Evolutionary conservation across 2,113 vertebrate species (phyloP).

Genomic region (Natator depressus): DNA sequence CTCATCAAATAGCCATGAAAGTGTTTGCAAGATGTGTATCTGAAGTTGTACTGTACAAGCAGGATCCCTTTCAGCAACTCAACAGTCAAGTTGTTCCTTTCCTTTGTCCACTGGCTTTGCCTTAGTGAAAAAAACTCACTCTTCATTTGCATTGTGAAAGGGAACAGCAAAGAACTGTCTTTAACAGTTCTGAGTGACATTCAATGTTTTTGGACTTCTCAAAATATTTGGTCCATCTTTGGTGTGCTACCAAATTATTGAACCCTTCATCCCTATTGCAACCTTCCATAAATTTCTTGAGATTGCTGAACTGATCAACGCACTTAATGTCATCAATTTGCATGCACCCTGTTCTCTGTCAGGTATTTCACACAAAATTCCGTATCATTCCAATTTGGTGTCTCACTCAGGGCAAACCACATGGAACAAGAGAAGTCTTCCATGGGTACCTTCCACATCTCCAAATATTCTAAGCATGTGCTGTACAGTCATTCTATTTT

Average conservation of each 20-base stretch:
- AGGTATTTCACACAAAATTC: conserved; percentile 20
- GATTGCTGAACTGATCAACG: background rate
- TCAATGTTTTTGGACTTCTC: background rate
- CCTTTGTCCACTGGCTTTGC: background rate
- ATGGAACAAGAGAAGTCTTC: conserved; percentile 32
- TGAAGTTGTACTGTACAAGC: background rate
- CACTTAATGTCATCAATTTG: background rate
- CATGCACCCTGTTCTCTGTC: background rate
- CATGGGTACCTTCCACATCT: conserved; percentile 33
- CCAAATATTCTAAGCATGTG: conserved; percentile 26
- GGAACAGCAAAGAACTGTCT: background rate
- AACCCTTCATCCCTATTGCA: background rate
- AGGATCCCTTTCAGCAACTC: background rate
- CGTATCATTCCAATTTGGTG: conserved; percentile 20
- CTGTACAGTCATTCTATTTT: conserved; percentile 16
- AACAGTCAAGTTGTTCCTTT: background rate
- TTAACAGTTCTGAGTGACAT: background rate
- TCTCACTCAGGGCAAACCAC: conserved; percentile 39
- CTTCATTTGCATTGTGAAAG: background rate
- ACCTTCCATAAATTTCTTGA: background rate
- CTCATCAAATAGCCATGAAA: background rate
- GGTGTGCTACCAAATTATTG: background rate
- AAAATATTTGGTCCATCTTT: background rate
- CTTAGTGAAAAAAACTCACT: background rate
- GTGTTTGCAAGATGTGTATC: background rate